These are phyloP conservation scores for Caenorhabditis tropicalis DNA, from an alignment of 1,140 invertebrate genomes.

Conservation along the genomic window DNA sequence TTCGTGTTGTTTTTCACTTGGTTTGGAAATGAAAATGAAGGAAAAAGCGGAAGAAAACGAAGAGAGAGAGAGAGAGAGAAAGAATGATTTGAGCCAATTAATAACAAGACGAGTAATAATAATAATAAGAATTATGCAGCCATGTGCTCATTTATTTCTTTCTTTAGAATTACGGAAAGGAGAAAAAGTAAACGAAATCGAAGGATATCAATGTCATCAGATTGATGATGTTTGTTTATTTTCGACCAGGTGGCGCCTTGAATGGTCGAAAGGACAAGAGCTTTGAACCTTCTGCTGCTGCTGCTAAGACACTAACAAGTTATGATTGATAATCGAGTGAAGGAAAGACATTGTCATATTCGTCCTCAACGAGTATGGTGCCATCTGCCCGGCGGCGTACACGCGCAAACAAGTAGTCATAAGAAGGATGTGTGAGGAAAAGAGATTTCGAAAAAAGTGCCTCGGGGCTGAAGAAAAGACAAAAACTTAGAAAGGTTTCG, in stretches of 20 bases:
- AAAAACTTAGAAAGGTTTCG: not conserved
- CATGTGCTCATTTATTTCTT: conserved; percentile 2
- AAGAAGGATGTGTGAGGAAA: not conserved
- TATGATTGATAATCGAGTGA: conserved; percentile 45
- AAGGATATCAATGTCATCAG: not conserved
- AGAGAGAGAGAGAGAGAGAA: not conserved
- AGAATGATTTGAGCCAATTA: conserved; percentile 37
- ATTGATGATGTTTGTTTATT: not conserved
- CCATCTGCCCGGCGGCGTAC: conserved; percentile 22
- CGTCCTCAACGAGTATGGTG: conserved; percentile 8
- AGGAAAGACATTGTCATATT: not conserved
- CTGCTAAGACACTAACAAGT: conserved; percentile 39
- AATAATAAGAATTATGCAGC: conserved; percentile 4
- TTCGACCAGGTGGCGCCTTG: not conserved
- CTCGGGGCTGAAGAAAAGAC: not conserved
- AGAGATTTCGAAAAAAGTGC: conserved; percentile 38
- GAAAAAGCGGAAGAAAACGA: not conserved
- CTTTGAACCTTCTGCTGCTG: not conserved
- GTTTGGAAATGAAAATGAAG: not conserved
- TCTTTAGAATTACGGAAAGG: not conserved
- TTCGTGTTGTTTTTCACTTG: not conserved
- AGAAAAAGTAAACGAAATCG: not conserved
- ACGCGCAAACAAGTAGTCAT: conserved; percentile 30
- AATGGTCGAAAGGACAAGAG: conserved; percentile 10
- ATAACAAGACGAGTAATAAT: not conserved